Evolutionary conservation across 2,113 vertebrate genomes (phyloP), one percentile per base, ranked within the genome.

Genomic region (Gymnocephalus cernua): DNA sequence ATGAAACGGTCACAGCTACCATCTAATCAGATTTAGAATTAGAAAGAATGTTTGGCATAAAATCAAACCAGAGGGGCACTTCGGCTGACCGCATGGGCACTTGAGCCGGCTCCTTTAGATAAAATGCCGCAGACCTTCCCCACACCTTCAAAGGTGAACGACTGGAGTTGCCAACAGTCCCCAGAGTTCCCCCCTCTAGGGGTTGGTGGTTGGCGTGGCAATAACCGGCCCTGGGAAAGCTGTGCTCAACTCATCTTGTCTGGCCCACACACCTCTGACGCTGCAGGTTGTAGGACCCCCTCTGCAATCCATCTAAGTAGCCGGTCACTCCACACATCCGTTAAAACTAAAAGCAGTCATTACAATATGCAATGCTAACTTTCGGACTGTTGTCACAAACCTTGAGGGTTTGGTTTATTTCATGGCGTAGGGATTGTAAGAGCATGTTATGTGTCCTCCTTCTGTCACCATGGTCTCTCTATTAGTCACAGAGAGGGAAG

Each of bases 401-500:
- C 38, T 41, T 41, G 11, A 41, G 38, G 38, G 38, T 41, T 41
- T 41, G 38, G 38, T 41, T 11, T 41, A 11, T 41, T 11, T 41
- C 38, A 41, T 41, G 38, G 38, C 2, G 38, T 2, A 41, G 38
- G 38, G 38, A 41, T 41, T 11, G 38, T 38, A 16, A 48, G 32
- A n/a, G 48, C 29, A 19, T 38, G 29, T 15, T 38, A 35, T 13
- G 32, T 73, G 85, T 74, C 91, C 85, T 83, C 83, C 86, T 87
- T 77, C 86, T 87, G 89, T 89, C 87, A 76, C 75, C 32, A 10
- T 66, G 70, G 59, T 74, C 85, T 89, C 85, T 87, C 86, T 80
- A 77, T 90, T 90, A 87, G 81, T 87, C 71, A 86, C 84, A 86
- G 72, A 84, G 56, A 88, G 69, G 71, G 68, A 81, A 58, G 82